Evolutionary conservation across 1,140 invertebrate species (phyloP).

Genomic region (Cherax quadricarinatus): DNA sequence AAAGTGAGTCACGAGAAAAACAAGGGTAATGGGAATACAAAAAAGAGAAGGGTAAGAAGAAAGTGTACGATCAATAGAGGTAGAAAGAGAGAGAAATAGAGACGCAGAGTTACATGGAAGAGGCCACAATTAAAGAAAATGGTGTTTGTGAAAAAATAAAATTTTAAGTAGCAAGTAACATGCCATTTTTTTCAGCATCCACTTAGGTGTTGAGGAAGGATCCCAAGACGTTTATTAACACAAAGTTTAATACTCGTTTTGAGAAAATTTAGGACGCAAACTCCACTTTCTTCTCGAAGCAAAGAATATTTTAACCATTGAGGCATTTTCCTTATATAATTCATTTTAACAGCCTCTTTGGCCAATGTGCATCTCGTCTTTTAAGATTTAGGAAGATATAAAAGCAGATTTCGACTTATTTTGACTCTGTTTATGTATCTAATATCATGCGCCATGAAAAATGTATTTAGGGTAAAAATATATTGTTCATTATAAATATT

Average conservation of each 20-base stretch:
- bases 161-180: background rate
- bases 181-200: background rate
- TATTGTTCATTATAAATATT: too few species aligned
- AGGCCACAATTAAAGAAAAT: too few species aligned
- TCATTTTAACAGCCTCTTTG: background rate
- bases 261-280: background rate
- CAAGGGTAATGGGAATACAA: background rate
- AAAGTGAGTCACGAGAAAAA: background rate
- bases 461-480: background rate
- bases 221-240: too few species aligned
- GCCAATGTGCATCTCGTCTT: background rate
- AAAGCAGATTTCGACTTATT: background rate
- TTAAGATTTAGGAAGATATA: background rate
- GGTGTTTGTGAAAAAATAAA: too few species aligned
- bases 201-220: background rate
- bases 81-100: background rate
- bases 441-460: background rate
- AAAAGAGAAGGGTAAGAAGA: background rate
- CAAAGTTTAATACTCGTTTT: background rate
- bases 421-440: background rate
- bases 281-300: background rate
- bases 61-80: background rate
- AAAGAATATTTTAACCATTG: too few species aligned
- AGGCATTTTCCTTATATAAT: background rate
- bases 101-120: too few species aligned